Evolutionary conservation across 2,113 vertebrate genomes (phyloP).

Genomic region (Notarius quadriscutis): DNA sequence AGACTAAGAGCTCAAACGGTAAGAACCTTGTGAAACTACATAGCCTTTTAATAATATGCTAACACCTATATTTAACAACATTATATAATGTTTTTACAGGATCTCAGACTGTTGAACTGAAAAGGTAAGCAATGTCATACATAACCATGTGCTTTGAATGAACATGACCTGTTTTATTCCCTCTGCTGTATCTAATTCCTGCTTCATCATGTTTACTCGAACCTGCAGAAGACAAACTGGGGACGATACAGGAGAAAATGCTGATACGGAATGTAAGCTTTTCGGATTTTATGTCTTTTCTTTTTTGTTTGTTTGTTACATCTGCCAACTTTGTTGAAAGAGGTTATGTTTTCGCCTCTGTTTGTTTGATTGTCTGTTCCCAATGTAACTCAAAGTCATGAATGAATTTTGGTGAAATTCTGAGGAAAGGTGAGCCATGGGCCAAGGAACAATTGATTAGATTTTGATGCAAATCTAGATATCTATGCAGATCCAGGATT

Average conservation of each 20-base stretch:
- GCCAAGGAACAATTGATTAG: too few species aligned
- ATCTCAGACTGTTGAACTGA: not conserved
- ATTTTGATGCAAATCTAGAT: too few species aligned
- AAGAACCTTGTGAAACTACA: not conserved
- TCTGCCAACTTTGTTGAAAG: too few species aligned
- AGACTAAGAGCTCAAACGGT: not conserved
- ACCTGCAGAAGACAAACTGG: not conserved
- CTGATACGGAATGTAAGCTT: slow-evolving; percentile 6
- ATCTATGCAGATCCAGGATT: too few species aligned
- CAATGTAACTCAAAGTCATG: too few species aligned
- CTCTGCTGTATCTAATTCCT: not conserved
- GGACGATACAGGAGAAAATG: not conserved
- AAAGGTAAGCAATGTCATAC: not conserved
- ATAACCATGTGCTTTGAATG: not conserved
- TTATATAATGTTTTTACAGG: not conserved
- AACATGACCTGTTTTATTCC: not conserved
- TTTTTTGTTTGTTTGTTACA: not conserved
- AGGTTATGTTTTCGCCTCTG: too few species aligned
- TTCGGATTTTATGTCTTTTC: not conserved
- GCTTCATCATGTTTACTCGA: not conserved
- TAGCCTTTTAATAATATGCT: not conserved
- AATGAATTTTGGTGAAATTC: too few species aligned
- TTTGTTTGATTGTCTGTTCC: too few species aligned
- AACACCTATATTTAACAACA: not conserved
- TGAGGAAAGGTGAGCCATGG: too few species aligned